Evolutionary conservation across 1,140 invertebrate species (phyloP), one percentile per base, ranked within the genome.

Genomic region (Drosophila carrolli): DNA sequence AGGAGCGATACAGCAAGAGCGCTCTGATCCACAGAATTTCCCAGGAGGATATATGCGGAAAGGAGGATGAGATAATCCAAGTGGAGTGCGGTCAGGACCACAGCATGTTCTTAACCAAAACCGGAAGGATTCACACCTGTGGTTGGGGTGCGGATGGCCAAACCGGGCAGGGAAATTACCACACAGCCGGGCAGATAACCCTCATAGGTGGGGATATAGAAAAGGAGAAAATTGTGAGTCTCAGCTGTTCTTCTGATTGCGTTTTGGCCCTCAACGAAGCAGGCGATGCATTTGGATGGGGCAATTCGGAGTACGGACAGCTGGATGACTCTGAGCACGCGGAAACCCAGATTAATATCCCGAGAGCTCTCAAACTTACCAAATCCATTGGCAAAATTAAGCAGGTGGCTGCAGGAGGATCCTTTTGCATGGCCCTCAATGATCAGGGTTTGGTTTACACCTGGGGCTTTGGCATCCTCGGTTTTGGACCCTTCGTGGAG

Each of bases 141-240:
- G 98, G 98, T 1, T 97, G 98, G 95, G 96, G 98, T 23, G 96
- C 97, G 2, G 98, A 99, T 94, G 98, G 98, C 4, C 98, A 99
- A 94, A 98, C 97, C 1, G 98, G 98, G 46, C 93, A 96, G 9
- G 97, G 96, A 1, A 94, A 95, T 84, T 97, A 94, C 90, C 91
- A 94, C 11, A 95, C 94, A 61, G 93, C 93, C 43, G 93, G 93
- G 16, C 85, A 91, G 57, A 96, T 96, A 6, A 93, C 93, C 4
- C 81, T 93, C 63, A 95, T 98, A 0, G 93, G 93, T 75, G 98
- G 98, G 9, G 98, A 99, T 88, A 95, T 99, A 37, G 94, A 95
- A 72, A 94, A 94, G 48, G 97, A 98, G 93, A 96, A 94, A 68
- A 97, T 99, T 70, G 93, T 96, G 16, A 96, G 97, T 92, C 78